Evolutionary conservation across 2,888 invertebrate species (phyloP), one percentile per base, ranked within the genome.

Genomic region (Hemithea aestivaria): DNA sequence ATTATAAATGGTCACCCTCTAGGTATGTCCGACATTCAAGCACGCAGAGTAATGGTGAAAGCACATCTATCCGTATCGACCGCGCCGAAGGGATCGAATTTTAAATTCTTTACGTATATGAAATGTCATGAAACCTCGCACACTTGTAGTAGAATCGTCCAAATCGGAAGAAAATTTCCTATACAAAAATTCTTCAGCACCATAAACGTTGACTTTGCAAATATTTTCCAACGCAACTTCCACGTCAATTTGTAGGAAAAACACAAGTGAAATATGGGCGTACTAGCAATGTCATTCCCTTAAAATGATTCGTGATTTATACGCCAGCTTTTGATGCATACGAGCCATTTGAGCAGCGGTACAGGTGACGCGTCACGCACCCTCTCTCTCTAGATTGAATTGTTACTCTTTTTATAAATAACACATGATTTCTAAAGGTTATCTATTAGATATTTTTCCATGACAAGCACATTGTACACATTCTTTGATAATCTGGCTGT

Each of bases 271-370:
- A 70, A 73, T 73, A 75, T 74, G 71, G 62, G 48, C 56, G 64
- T 58, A 64, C 64, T 61, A 64, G 66, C 68, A 69, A 72, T 71
- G 67, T 67, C 63, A 62, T 70, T 60, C 56, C 56, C 67, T 66
- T n/a, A 68, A 76, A 76, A 78, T 78, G 70, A 73, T 79, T 74
- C 63, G 70, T 74, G 78, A 80, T 76, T 73, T 76, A 78, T 66
- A 66, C 57, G 54, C 52, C 55, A 61, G 64, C 62, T 66, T 74
- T 72, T 77, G 76, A 73, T 74, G 69, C 72, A 73, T 61, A 66
- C 62, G 58, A 48, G 57, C 60, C 65, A 74, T 73, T 70, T 66
- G 66, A 58, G 53, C 71, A 73, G 71, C 16, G 3, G 16, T 16
- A 16, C 16, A 16, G 16, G 16, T 16, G 16, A 16, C 16, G 16